phyloP scores from a whole-genome alignment of 2,888 invertebrate species.

The Oscheius myriophilus region DNA sequence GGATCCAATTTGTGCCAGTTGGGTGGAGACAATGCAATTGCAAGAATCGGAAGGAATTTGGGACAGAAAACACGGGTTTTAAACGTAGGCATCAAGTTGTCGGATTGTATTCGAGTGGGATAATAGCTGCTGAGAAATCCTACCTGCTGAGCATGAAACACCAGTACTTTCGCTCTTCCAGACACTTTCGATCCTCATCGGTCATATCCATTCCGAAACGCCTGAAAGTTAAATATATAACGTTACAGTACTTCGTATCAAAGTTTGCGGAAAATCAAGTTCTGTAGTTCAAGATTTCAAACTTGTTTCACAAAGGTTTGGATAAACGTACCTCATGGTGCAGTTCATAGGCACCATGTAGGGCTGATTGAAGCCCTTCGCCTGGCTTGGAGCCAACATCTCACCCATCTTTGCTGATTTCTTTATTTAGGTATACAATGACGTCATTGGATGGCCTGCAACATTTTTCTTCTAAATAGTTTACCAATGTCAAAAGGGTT shows the following conservation, averaged over 20 bases:
- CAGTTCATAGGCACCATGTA: slow-evolving; percentile 56
- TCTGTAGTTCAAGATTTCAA: not conserved
- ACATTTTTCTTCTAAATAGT: too few species aligned
- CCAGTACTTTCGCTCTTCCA: slow-evolving; percentile 76
- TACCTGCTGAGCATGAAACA: slow-evolving; percentile 66
- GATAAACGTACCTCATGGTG: slow-evolving; percentile 34
- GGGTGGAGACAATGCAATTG: slow-evolving; percentile 25
- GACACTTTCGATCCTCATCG: slow-evolving; percentile 78
- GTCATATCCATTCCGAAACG: slow-evolving; percentile 55
- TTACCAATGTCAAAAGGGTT: too few species aligned
- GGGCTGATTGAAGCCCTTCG: slow-evolving; percentile 46
- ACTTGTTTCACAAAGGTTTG: not conserved
- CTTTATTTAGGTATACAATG: slow-evolving; percentile 13
- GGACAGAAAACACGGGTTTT: slow-evolving; percentile 1
- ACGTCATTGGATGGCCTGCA: slow-evolving; percentile 11
- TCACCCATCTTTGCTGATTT: slow-evolving; percentile 9
- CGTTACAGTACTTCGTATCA: not conserved
- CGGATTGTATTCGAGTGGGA: not conserved
- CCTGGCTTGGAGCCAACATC: slow-evolving; percentile 15
- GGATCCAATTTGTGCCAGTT: slow-evolving; percentile 23
- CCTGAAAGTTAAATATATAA: slow-evolving; percentile 5
- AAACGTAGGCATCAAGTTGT: not conserved
- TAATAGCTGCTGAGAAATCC: slow-evolving; percentile 32
- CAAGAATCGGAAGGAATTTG: slow-evolving; percentile 6
- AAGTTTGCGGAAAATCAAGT: not conserved